phyloP scores from a whole-genome alignment of 1,140 invertebrate species.

The Halesus radiatus region DNA sequence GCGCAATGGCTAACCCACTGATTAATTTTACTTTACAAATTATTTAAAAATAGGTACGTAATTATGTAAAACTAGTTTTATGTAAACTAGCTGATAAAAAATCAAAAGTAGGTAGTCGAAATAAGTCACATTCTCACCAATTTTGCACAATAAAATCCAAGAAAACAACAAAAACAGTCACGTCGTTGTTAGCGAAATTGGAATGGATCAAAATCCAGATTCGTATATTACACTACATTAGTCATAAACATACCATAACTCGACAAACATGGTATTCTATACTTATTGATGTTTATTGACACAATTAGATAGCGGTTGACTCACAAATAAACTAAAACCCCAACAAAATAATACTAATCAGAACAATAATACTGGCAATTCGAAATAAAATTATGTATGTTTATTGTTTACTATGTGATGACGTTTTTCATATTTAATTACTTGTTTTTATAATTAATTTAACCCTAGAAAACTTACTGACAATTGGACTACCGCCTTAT shows the following conservation, averaged over 20 bases:
- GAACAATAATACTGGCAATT: too few species aligned
- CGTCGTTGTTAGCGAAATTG: not conserved
- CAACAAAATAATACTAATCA: not conserved
- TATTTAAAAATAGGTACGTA: too few species aligned
- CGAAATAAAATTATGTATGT: too few species aligned
- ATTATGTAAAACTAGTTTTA: too few species aligned
- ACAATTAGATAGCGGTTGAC: constrained; percentile 35
- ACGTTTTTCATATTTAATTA: too few species aligned
- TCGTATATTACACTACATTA: not conserved
- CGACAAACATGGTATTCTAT: not conserved
- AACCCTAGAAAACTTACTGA: too few species aligned
- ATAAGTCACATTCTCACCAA: not conserved
- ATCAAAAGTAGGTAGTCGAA: not conserved
- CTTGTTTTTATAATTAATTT: too few species aligned
- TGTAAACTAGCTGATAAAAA: not conserved
- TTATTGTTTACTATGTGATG: too few species aligned
- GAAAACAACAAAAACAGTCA: not conserved
- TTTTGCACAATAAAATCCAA: not conserved
- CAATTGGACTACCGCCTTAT: too few species aligned
- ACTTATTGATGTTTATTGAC: constrained; percentile 18
- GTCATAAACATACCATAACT: not conserved
- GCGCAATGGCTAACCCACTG: too few species aligned
- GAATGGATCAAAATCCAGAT: not conserved
- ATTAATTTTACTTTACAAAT: too few species aligned
- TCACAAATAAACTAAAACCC: constrained; percentile 18